Base-by-base conservation (phyloP, 92 coral and sea anemone species). In the Muricea muricata region DNA sequence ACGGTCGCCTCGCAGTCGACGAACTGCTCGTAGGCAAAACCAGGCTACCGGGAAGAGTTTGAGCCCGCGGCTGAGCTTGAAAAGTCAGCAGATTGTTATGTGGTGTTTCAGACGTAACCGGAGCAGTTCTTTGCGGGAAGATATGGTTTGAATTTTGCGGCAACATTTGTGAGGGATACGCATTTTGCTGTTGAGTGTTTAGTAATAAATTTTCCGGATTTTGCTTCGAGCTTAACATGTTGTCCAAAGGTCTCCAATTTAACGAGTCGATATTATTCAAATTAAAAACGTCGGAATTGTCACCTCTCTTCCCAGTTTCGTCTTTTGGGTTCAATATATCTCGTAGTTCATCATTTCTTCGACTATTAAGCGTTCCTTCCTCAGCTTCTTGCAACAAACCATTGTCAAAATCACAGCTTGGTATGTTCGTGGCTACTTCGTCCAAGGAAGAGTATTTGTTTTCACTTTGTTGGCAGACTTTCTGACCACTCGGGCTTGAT, bases 1-100 rank as follows among this genome's bases (percentile, higher is more conserved):
- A 78, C 83, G 48, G 83, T 78, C 83, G 83, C 48, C 83, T 55
- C 39, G 70, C 18, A n/a, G 50, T n/a, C 4, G 80, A 14, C 80
- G 80, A 24, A 32, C 18, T 34, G 65, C 29, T 29, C 2, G 50
- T 57, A 32, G 30, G 30, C 12, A 40, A 33, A 21, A 56, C 83
- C 83, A 78, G 55, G 26, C 71, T 39, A 28, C 70, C 70, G 39
- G 70, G 70, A 63, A 63, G 70, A 2, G 70, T 31, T 31, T 63
- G 37, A 63, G 70, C 28, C 18, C 70, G 34, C 70, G 70, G 70
- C 40, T 25, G 18, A 9, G 70, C 2, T 21, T 63, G 70, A 25
- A 63, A 63, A 21, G 39, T 63, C 30, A 63, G 40, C 17, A 63
- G 31, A 63, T 63, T 17, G 18, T 10, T 28, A 40, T 15, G 28